A percentile compares a stretch with the other conserved stretches of the same genome.
Evolutionary conservation across 2,797 vertebrate species (phyloP).

Genomic region (Helicolenus hilgendorfi): DNA sequence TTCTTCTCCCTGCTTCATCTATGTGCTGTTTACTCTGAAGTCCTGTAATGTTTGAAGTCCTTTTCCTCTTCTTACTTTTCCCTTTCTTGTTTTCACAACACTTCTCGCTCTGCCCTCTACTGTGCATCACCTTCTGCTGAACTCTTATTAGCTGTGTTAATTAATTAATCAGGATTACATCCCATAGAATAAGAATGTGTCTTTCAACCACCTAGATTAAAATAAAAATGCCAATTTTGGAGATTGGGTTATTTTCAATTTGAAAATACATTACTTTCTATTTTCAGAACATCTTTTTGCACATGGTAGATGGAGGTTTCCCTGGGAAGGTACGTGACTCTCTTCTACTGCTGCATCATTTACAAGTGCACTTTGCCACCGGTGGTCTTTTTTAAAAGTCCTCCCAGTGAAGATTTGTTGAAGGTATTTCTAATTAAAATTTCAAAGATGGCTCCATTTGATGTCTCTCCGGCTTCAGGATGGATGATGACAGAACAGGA

Average conservation of each 20-base stretch:
- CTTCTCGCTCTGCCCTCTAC: not conserved
- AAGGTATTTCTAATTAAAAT: not conserved
- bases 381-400: not conserved
- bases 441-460: not conserved
- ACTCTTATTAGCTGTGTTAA: conserved; percentile 12
- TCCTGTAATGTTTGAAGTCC: conserved; percentile 1
- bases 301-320: not conserved
- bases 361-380: not conserved
- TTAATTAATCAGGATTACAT: not conserved
- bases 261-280: not conserved
- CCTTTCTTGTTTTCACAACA: not conserved
- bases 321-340: not conserved
- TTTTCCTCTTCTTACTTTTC: not conserved
- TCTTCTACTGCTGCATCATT: conserved; percentile 2
- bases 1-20: not conserved
- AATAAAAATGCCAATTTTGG: conserved; percentile 19
- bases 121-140: not conserved
- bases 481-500: not conserved
- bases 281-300: conserved; percentile 10
- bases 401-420: not conserved
- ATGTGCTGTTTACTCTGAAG: not conserved
- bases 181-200: conserved; percentile 18
- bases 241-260: conserved; percentile 22
- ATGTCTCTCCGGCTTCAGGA: not conserved
- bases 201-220: conserved; percentile 17